phyloP scores from a whole-genome alignment of 2,888 invertebrate genomes.

The Camptogramma bilineatum region DNA sequence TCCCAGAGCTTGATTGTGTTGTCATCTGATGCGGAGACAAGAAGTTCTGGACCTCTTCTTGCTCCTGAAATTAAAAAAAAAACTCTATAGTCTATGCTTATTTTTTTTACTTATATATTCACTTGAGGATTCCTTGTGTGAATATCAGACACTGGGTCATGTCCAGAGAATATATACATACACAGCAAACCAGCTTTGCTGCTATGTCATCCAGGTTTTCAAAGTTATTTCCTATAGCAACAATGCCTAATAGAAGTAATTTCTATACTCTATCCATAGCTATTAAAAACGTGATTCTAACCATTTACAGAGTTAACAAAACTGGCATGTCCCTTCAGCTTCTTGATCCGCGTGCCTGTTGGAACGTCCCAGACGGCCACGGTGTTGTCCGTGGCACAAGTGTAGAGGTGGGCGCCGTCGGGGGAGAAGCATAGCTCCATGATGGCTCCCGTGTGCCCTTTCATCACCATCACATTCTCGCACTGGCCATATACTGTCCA shows the following conservation, averaged over 20 bases:
- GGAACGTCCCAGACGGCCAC: conserved; percentile 98
- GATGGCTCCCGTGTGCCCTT: conserved; percentile 97
- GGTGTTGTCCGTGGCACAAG: conserved; percentile 97
- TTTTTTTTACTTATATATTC: too few relatives aligned
- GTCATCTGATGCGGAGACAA: conserved; percentile 98
- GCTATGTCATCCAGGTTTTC: too few relatives aligned
- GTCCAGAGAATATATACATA: too few relatives aligned
- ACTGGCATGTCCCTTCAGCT: conserved; percentile 92
- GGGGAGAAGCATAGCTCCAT: conserved; percentile 96
- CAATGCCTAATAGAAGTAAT: neutral
- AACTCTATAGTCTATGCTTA: too few relatives aligned
- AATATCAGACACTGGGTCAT: too few relatives aligned
- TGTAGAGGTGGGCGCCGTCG: conserved; percentile 93
- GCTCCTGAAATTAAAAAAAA: conserved; percentile 82
- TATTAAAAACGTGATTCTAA: conserved; percentile 36
- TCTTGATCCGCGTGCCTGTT: conserved; percentile 94
- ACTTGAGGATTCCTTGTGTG: too few relatives aligned
- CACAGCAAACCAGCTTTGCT: too few relatives aligned
- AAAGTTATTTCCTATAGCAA: too few relatives aligned
- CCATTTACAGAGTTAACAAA: conserved; percentile 91
- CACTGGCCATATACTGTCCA: conserved; percentile 99
- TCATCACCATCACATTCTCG: conserved; percentile 97
- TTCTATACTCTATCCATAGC: too few relatives aligned
- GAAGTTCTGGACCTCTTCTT: conserved; percentile 94
- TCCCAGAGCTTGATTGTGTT: conserved; percentile 97